Conservation (phyloP, 2,888 invertebrate species). For the Tipula helvola region DNA sequence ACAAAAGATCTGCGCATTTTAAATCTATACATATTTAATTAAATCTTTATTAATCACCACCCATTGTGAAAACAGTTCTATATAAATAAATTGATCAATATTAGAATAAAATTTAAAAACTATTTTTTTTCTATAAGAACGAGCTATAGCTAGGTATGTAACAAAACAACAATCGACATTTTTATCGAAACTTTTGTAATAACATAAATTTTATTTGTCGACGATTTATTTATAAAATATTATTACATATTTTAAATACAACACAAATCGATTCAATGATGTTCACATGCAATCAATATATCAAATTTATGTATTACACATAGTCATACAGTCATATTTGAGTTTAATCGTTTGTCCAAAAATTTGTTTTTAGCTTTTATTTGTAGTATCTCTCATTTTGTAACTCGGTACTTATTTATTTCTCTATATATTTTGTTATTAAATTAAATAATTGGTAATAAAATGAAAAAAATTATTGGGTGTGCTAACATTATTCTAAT, state of each 20-base stretch:
- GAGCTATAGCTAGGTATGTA: not conserved
- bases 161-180: not conserved
- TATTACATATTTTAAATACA: not conserved
- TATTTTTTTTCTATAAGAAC: not conserved
- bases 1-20: not conserved
- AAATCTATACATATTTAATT: not conserved
- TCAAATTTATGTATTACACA: not conserved
- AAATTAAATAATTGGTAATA: not conserved
- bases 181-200: not conserved
- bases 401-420: not conserved
- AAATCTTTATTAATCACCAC: not conserved
- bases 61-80: not conserved
- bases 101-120: not conserved
- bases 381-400: not conserved
- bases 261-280: not conserved
- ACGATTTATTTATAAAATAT: not conserved
- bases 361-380: not conserved
- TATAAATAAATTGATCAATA: not conserved
- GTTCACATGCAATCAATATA: not conserved
- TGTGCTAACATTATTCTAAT: not conserved
- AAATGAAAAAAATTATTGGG: not conserved
- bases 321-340: not conserved
- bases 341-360: not conserved
- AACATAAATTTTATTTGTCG: not conserved
- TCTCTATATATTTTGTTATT: not conserved